A percentile compares a stretch with the other conserved stretches of the same genome.
phyloP scores from a whole-genome alignment of 2,113 vertebrate species.

The Eulacestoma nigropectus region DNA sequence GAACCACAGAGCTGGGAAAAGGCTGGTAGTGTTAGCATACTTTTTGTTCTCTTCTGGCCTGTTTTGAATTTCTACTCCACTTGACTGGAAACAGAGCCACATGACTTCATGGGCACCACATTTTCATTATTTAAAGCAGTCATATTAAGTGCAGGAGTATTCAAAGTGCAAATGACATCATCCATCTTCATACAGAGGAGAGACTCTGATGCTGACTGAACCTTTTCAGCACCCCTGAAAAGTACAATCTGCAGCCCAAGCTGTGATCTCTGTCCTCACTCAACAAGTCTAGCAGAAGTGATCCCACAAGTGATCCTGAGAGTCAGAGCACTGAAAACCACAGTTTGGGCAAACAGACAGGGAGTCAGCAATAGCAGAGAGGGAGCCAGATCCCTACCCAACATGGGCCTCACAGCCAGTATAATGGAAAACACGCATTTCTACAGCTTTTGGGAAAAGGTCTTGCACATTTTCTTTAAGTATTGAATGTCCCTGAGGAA shows the following conservation, averaged over 20 bases:
- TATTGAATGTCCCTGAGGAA: neutral
- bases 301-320: neutral
- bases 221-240: neutral
- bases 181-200: neutral
- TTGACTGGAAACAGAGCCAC: neutral
- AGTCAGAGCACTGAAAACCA: neutral
- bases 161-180: conserved; percentile 7
- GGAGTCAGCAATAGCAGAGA: neutral
- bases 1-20: neutral
- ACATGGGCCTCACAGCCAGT: neutral
- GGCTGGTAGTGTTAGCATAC: neutral
- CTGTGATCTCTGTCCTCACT: neutral
- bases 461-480: neutral
- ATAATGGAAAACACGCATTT: neutral
- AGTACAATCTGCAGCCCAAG: neutral
- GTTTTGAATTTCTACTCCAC: neutral
- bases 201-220: neutral
- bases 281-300: neutral
- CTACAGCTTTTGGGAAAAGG: neutral
- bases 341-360: neutral
- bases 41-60: neutral
- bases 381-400: neutral
- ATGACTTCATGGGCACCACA: neutral
- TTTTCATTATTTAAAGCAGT: neutral
- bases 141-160: neutral